Evolutionary conservation across 2,113 vertebrate genomes (phyloP).

Genomic region (Eurystomus gularis): DNA sequence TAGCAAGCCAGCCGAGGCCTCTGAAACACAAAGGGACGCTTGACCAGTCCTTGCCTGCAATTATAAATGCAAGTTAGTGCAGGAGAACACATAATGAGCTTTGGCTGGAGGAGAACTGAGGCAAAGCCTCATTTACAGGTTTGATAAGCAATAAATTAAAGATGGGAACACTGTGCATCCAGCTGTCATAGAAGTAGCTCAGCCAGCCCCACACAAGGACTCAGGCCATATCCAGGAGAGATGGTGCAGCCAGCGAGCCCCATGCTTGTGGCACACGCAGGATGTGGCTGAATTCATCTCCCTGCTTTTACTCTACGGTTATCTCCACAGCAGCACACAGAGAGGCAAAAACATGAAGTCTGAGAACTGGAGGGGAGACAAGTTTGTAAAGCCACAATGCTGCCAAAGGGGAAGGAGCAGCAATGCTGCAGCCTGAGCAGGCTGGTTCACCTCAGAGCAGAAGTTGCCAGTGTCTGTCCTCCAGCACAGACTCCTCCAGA

Average conservation of each 20-base stretch:
- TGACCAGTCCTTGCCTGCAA: background rate
- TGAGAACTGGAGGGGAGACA: background rate
- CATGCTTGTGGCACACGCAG: background rate
- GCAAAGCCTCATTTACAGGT: background rate
- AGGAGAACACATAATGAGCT: background rate
- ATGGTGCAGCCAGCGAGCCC: background rate
- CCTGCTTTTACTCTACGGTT: background rate
- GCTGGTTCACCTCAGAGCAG: background rate
- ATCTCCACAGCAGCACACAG: background rate
- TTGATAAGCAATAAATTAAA: background rate
- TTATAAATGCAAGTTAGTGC: background rate
- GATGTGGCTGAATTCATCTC: rapidly evolving
- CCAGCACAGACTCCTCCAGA: background rate
- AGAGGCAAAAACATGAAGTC: rapidly evolving
- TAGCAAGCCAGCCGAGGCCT: background rate
- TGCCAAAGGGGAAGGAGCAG: background rate
- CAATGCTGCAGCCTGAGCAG: background rate
- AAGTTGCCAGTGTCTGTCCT: rapidly evolving
- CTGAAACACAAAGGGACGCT: background rate
- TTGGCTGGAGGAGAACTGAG: background rate
- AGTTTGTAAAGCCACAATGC: background rate
- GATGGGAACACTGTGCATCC: background rate
- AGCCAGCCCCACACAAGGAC: background rate
- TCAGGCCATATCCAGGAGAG: background rate
- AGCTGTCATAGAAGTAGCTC: background rate